Evolutionary conservation across 2,888 invertebrate species (phyloP), one percentile per base, ranked within the genome.

Genomic region (Serripes groenlandicus): DNA sequence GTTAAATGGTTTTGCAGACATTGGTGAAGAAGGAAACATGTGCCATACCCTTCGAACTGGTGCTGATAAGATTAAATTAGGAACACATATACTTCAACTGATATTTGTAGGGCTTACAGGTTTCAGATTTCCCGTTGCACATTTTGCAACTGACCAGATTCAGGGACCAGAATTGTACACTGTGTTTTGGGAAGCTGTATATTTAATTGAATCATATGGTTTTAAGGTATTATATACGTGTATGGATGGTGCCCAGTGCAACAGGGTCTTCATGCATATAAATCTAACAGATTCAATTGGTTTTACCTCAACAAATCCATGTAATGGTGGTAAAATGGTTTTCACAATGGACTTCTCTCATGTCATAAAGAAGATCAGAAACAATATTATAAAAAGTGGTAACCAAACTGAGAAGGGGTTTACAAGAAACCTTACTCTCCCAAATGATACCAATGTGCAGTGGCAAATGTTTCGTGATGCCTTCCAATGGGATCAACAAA

Each of bases 391-490:
- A 9, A 79, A 82, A 77, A 73, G 73, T 77, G 78, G 78, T 7
- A 28, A n/a, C n/a, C n/a, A n/a, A n/a, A n/a, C 66, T 30, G 42
- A 54, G 18, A 58, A 76, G 18, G n/a, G 21, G 18, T 64, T 64
- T 54, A 86, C 81, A 23, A 72, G 83, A 75, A 1, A 35, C 0
- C 42, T 83, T 11, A 80, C 75, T n/a, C 42, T 82, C 9, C 34
- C 56, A 1, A 49, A 37, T 49, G 35, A 37, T n/a, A 7, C 34
- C 18, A 73, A 56, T 15, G 68, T 88, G 15, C 76, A 83, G 21
- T 88, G 88, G 86, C 71, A 85, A 75, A 86, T 85, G 81, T 86
- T 75, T 49, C 42, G 69, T 15, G 83, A 83, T 42, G 66, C 69
- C 9, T 87, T 80, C 42, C 30, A 79, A 5, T 88, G 86, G 88